phyloP scores from a whole-genome alignment of 2,113 vertebrate species.

The Ploceus nigricollis region DNA sequence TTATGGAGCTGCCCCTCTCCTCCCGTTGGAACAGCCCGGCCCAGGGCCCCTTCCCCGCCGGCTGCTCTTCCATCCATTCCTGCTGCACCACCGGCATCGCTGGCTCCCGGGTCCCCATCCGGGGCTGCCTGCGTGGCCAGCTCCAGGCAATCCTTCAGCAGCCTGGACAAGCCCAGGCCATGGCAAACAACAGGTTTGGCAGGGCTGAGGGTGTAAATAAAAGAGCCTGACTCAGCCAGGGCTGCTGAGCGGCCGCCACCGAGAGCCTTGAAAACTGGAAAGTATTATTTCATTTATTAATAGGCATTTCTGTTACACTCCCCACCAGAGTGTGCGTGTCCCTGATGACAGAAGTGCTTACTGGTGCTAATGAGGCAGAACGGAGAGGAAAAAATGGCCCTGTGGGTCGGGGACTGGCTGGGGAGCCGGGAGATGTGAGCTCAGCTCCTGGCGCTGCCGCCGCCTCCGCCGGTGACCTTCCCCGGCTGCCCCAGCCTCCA shows the following conservation, averaged over 20 bases:
- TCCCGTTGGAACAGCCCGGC: not conserved
- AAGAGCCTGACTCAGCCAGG: slow-evolving; percentile 47
- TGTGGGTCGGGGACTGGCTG: slow-evolving; percentile 52
- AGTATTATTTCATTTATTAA: slow-evolving; percentile 67
- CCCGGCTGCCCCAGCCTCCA: not conserved
- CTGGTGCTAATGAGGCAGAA: slow-evolving; percentile 64
- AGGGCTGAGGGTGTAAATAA: slow-evolving; percentile 48
- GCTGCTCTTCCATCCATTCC: not conserved
- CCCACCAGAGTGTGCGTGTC: slow-evolving; percentile 61
- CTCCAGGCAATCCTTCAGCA: not conserved
- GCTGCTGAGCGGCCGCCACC: slow-evolving; percentile 37
- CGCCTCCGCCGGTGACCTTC: not conserved
- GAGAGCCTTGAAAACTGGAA: slow-evolving; percentile 60
- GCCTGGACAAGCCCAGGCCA: not conserved
- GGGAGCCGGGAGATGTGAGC: slow-evolving; percentile 60
- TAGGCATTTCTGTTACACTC: slow-evolving; percentile 59
- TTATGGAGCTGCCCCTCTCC: not conserved
- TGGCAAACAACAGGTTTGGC: slow-evolving; percentile 54
- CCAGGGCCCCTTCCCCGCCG: accelerated
- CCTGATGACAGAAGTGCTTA: slow-evolving; percentile 69
- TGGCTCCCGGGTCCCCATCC: not conserved
- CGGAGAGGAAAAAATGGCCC: slow-evolving; percentile 64
- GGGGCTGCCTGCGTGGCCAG: not conserved
- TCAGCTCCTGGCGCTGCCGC: slow-evolving; percentile 45
- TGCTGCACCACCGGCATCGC: not conserved